phyloP scores from a whole-genome alignment of 2,888 invertebrate genomes.

The Drosophila gaucha region DNA sequence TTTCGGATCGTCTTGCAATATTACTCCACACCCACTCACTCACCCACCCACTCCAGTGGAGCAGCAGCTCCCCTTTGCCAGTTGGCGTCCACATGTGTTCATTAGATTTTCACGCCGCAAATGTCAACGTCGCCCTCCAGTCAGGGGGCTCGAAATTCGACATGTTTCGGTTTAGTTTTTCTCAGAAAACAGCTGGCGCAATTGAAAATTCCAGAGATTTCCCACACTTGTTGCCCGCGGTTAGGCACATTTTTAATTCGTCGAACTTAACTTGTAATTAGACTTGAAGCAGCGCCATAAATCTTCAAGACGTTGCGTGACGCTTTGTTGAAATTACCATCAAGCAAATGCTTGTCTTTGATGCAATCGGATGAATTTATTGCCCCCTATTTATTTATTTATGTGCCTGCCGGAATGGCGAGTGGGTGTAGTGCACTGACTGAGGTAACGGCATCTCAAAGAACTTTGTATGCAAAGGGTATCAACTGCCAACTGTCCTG shows the following conservation, averaged over 20 bases:
- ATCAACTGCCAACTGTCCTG: not conserved
- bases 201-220: conserved; percentile 49
- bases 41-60: not conserved
- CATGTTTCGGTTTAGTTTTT: conserved; percentile 48
- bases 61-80: conserved; percentile 14
- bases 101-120: conserved; percentile 54
- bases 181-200: conserved; percentile 67
- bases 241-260: conserved; percentile 62
- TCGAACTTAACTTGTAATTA: conserved; percentile 74
- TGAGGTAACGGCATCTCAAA: not conserved
- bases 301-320: conserved; percentile 52
- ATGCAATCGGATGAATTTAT: conserved; percentile 71
- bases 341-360: conserved; percentile 59
- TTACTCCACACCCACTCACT: conserved; percentile 5
- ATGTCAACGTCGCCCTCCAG: conserved; percentile 48
- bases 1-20: not conserved
- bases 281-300: conserved; percentile 67
- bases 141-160: conserved; percentile 11
- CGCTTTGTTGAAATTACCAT: conserved; percentile 54
- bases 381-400: conserved; percentile 51
- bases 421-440: too few relatives aligned
- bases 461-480: not conserved
- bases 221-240: conserved; percentile 69
- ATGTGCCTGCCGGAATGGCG: conserved; percentile 25
- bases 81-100: conserved; percentile 63